Base-by-base conservation (phyloP, 2,888 invertebrate genomes). In the Andrena haemorrhoa region DNA sequence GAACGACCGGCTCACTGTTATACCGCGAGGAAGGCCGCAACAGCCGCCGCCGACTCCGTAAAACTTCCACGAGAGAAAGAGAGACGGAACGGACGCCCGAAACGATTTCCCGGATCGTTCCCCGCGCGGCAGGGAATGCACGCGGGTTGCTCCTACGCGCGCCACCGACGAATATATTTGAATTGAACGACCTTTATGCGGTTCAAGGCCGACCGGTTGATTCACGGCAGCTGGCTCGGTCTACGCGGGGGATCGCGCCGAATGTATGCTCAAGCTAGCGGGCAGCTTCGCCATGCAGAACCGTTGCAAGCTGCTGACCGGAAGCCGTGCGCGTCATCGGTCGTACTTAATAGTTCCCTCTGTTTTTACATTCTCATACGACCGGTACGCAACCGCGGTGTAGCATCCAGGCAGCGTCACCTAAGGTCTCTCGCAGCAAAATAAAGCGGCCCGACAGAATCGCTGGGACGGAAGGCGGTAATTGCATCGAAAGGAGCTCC, bases 161-260 rank as follows among this genome's bases (percentile, higher is more conserved):
- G 0, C 23, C n/a, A 26, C 33, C 63, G 63, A 47, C 26, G 33
- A 33, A 53, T 65, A 64, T 16, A 35, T 73, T 63, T 23, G 23
- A 83, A 68, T 66, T 53, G 53, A n/a, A 8, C 31, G 60, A 74
- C 83, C 78, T 68, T 74, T 64, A 2, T 4, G 31, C 66, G 64
- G 83, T 83, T 83, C 83, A 83, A 82, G 83, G 83, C 71, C 83
- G 49, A 56, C 74, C 6, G 35, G 65, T 61, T 63, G 20, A 41
- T 65, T 31, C 63, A 26, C n/a, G 47, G 31, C 58, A n/a, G 16
- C 58, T 23, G 7, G n/a, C 64, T 73, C n/a, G 51, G 8, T 41
- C n/a, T n/a, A 16, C 29, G 20, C 58, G 51, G 10, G 4, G 12
- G 7, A 56, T 29, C 20, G n/a, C 33, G 8, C 3, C 41, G 47